Base-by-base conservation (phyloP, 2,113 vertebrate genomes). In the Festucalex cinctus region DNA sequence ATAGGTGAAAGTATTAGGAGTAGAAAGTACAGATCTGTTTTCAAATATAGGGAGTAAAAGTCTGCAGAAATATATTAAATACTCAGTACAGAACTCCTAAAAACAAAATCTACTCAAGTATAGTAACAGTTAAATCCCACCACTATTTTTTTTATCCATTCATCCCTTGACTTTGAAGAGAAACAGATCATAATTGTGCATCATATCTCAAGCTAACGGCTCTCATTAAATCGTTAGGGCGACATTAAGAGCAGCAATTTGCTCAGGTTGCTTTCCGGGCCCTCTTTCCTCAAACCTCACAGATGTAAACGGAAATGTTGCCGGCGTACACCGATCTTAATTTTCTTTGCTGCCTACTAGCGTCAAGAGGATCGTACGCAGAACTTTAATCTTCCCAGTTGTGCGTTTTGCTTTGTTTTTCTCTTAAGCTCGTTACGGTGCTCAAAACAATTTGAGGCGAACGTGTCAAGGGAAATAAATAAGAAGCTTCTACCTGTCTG, bases 211-310 rank as follows among this genome's bases (percentile, higher is more conserved):
- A 71, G 69, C 36, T 70, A 61, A 43, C 39, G 71, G 20, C 59
- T 58, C 46, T 73, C 63, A 75, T 79, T 75, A 71, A 53, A 62
- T 74, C 66, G 66, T 82, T 80, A 80, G 65, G 71, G 63, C 66
- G 59, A 68, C 75, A 73, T 85, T 74, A 71, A 36, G 66, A 53
- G 51, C 49, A 16, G 64, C 12, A 7, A 56, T 67, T 62, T 66
- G 35, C 37, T 63, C 32, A 28, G n/a, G 70, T 43, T 68, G 43
- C 49, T 65, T 75, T 17, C 19, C 53, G 56, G 26, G n/a, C 35
- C 3, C 57, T n/a, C 14, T 6, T 48, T 32, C 24, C 39, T 65
- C 66, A 26, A 1, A 65, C 24, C 39, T 65, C 66, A 26, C 1
- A 65, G 51, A 32, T 43, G 66, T 36, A 67, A 43, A 16, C n/a